A percentile compares a stretch with the other conserved stretches of the same genome.
phyloP scores from a whole-genome alignment of 2,113 vertebrate genomes.

The Callaeas wilsoni region DNA sequence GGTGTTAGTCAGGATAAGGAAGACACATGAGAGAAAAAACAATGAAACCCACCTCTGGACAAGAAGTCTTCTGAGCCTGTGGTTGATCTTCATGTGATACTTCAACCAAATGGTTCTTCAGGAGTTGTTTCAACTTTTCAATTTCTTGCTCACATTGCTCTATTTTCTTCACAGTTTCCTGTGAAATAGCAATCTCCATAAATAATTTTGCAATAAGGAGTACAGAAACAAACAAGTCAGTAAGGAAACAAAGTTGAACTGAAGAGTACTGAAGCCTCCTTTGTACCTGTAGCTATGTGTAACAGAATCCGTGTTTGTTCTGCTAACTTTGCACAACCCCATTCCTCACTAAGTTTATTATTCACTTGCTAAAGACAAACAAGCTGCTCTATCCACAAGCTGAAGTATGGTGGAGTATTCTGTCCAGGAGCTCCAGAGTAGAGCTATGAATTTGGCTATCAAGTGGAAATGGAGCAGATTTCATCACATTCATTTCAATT shows the following conservation, averaged over 20 bases:
- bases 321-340: neutral
- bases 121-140: constrained; percentile 62
- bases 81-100: constrained; percentile 7
- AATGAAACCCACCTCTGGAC: constrained; percentile 59
- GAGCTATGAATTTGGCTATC: neutral
- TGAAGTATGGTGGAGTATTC: neutral
- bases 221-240: neutral
- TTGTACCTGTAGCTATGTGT: neutral
- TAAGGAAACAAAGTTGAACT: neutral
- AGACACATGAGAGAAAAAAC: neutral
- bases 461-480: neutral
- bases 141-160: constrained; percentile 71
- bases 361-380: neutral
- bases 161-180: constrained; percentile 71
- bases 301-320: neutral
- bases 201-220: neutral
- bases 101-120: constrained; percentile 57
- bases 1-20: neutral
- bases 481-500: neutral
- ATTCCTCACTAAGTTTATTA: neutral
- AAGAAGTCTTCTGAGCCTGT: neutral
- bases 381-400: neutral
- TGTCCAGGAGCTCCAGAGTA: neutral
- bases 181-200: neutral
- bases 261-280: neutral